Evolutionary conservation across 2,888 invertebrate species (phyloP).

Genomic region (Lamellibrachia satsuma): DNA sequence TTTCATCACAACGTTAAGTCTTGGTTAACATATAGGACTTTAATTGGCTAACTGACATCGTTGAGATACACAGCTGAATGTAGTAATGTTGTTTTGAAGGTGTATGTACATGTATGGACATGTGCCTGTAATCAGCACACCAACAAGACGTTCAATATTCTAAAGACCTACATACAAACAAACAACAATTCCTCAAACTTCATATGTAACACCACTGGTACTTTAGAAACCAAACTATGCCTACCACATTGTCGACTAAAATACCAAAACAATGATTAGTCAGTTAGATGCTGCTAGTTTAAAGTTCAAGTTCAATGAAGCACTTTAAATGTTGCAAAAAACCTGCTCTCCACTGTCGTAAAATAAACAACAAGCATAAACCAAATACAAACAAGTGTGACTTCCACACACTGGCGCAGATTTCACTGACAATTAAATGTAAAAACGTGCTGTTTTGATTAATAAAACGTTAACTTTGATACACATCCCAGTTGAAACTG

Average conservation of each 20-base stretch:
- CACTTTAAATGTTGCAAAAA: background rate
- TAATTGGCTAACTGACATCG: background rate
- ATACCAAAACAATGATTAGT: constrained; percentile 13
- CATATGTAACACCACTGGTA: background rate
- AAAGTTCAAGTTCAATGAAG: background rate
- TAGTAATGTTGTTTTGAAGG: background rate
- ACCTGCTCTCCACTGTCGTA: background rate
- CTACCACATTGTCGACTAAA: background rate
- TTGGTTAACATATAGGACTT: background rate
- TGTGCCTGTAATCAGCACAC: background rate
- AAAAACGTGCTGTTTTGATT: background rate
- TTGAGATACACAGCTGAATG: background rate
- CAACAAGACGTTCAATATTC: background rate
- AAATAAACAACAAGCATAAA: background rate
- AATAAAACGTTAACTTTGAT: background rate
- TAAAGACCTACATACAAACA: background rate
- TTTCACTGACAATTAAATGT: background rate
- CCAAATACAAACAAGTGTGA: background rate
- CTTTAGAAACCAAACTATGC: background rate
- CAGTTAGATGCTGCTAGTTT: constrained; percentile 5
- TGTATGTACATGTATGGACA: background rate
- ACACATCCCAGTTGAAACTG: background rate
- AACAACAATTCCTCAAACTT: constrained; percentile 7
- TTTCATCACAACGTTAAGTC: background rate
- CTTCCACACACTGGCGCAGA: background rate